A percentile compares a stretch with the other conserved stretches of the same genome.
Evolutionary conservation across 2,888 invertebrate species (phyloP).

Genomic region (Apotomis betuletana): DNA sequence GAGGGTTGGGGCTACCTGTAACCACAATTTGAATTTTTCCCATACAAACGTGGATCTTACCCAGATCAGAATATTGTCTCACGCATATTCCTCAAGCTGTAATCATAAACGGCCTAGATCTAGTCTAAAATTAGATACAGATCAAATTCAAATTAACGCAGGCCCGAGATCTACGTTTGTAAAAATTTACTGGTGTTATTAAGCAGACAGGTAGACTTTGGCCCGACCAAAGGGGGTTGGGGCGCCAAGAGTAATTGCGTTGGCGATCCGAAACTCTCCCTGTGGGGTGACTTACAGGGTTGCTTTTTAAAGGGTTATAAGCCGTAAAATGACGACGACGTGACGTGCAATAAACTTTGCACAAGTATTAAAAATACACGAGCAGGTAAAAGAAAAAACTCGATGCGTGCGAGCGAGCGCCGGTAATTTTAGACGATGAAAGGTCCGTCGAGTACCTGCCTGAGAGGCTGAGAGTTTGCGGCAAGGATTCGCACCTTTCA

Average conservation of each 20-base stretch:
- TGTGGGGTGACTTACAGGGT: conserved; percentile 27
- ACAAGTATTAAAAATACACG: conserved; percentile 40
- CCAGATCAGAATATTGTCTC: conserved; percentile 3
- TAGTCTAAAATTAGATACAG: background rate
- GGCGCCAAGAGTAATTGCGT: conserved; percentile 36
- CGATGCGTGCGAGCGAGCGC: conserved; percentile 25
- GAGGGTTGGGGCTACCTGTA: no score
- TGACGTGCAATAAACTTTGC: conserved; percentile 40
- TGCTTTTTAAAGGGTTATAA: conserved; percentile 37
- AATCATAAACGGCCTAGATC: background rate
- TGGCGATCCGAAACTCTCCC: conserved; percentile 36
- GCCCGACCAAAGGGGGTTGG: conserved; percentile 23
- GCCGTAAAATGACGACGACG: conserved; percentile 38
- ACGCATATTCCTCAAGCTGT: no score
- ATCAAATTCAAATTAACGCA: background rate
- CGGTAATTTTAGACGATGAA: conserved; percentile 36
- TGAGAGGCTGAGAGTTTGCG: background rate
- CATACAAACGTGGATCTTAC: no score
- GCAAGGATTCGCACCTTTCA: conserved; percentile 28
- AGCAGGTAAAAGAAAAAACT: conserved; percentile 37
- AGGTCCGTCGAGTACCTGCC: conserved; percentile 17
- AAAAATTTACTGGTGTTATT: conserved; percentile 9
- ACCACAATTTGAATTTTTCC: no score
- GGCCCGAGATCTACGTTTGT: background rate
- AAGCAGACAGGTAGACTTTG: conserved; percentile 26